phyloP scores from a whole-genome alignment of 2,113 vertebrate species.

The Egretta garzetta region DNA sequence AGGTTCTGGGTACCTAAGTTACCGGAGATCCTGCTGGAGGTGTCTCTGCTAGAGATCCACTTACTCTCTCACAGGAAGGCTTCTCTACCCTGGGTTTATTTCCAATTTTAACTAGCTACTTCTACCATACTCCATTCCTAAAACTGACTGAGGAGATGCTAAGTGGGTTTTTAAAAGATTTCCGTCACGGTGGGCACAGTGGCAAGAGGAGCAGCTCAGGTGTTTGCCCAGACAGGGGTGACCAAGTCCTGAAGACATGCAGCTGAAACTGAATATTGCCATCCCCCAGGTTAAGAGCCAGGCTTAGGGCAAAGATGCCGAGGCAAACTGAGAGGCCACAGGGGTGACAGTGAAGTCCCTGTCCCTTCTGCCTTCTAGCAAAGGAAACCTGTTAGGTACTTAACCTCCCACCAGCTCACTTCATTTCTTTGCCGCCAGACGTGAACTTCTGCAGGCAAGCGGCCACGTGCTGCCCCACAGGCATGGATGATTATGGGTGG shows the following conservation, averaged over 20 bases:
- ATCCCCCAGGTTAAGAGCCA: not conserved
- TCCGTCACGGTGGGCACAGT: not conserved
- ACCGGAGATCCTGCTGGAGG: not conserved
- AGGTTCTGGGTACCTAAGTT: not conserved
- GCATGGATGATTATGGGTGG: slow-evolving; percentile 79
- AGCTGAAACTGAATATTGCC: not conserved
- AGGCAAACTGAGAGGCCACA: not conserved
- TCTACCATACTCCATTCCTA: not conserved
- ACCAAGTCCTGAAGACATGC: not conserved
- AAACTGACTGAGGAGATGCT: not conserved
- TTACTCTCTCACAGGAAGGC: not conserved
- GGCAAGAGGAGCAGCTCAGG: not conserved
- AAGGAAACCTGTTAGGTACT: not conserved
- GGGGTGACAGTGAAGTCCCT: not conserved
- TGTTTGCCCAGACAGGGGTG: not conserved
- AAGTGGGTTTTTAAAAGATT: not conserved
- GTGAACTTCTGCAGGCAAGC: slow-evolving; percentile 66
- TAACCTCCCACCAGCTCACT: not conserved
- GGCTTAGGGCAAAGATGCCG: not conserved
- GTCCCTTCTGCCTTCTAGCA: not conserved
- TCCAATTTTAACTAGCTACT: not conserved
- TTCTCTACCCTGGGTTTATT: not conserved
- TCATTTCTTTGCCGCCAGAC: not conserved
- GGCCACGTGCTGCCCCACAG: slow-evolving; percentile 55
- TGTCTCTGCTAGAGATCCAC: not conserved